Evolutionary conservation across 2,113 vertebrate genomes (phyloP).

Genomic region (Seriola rivoliana): DNA sequence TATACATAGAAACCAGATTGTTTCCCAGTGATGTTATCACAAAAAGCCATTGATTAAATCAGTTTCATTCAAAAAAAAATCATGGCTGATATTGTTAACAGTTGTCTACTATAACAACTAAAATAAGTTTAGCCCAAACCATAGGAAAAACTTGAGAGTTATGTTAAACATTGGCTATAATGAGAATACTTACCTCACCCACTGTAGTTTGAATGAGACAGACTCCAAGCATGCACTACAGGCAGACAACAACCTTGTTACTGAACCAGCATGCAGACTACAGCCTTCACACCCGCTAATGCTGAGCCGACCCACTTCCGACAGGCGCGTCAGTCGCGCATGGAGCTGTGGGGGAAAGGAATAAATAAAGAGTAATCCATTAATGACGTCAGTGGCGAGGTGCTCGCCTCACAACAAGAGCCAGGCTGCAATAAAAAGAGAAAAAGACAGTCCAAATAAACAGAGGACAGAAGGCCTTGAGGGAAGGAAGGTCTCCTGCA

Average conservation of each 20-base stretch:
- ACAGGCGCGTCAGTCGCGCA: slow-evolving; percentile 22
- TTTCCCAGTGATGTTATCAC: neutral
- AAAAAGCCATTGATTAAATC: neutral
- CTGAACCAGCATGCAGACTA: slow-evolving; percentile 23
- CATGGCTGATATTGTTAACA: neutral
- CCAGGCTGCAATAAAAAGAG: neutral
- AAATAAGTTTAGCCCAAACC: neutral
- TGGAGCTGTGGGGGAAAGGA: slow-evolving; percentile 7
- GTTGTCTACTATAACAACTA: neutral
- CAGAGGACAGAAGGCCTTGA: neutral
- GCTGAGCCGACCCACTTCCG: slow-evolving; percentile 45
- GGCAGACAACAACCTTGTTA: slow-evolving; percentile 39
- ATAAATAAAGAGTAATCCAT: slow-evolving; percentile 68
- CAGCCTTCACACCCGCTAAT: slow-evolving; percentile 55
- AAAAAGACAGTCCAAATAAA: neutral
- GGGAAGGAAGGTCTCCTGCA: neutral
- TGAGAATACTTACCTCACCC: slow-evolving; percentile 46
- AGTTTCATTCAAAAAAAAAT: neutral
- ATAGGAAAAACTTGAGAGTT: neutral
- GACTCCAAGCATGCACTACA: neutral
- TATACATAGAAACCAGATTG: neutral
- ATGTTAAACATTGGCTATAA: neutral
- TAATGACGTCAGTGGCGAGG: slow-evolving; percentile 65
- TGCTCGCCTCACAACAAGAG: slow-evolving; percentile 6
- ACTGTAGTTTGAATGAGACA: slow-evolving; percentile 28